These are phyloP conservation scores for Dryobates pubescens DNA, from an alignment of 2,797 vertebrate genomes.

Conservation along the genomic window DNA sequence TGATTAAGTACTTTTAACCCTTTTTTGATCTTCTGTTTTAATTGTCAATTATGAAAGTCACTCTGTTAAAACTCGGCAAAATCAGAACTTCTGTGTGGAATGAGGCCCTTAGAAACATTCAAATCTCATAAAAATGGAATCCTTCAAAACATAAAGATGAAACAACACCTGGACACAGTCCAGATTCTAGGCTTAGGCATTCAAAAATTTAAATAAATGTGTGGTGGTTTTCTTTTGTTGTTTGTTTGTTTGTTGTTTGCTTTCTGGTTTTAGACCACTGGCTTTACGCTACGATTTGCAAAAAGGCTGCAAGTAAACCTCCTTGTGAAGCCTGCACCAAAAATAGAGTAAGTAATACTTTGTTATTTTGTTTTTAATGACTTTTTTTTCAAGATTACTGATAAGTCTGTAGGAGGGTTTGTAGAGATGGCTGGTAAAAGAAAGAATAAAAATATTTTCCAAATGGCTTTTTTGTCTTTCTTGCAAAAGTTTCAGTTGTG, in stretches of 20 bases:
- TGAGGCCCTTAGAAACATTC: background rate
- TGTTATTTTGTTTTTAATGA: background rate
- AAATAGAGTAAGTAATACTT: slow-evolving; percentile 85
- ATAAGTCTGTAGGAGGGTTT: background rate
- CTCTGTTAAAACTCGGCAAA: background rate
- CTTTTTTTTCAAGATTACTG: background rate
- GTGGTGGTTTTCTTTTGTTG: background rate
- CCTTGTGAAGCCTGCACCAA: slow-evolving; percentile 81
- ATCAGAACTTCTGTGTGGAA: background rate
- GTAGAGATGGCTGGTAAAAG: background rate
- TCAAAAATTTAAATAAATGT: background rate
- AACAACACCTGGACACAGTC: background rate
- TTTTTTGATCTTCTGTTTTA: background rate
- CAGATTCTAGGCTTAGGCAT: background rate
- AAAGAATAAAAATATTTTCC: background rate
- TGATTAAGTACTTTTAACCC: background rate
- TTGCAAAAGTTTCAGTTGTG: background rate
- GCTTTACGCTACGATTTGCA: slow-evolving; percentile 91
- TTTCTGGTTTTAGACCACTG: slow-evolving; percentile 83
- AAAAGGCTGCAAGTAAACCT: slow-evolving; percentile 94
- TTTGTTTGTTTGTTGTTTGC: background rate
- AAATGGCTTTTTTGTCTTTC: background rate
- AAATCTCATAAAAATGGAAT: background rate
- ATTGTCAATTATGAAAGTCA: background rate
- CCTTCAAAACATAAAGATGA: background rate